Conservation (phyloP, 2,113 vertebrate genomes). For the Silurus asotus region DNA sequence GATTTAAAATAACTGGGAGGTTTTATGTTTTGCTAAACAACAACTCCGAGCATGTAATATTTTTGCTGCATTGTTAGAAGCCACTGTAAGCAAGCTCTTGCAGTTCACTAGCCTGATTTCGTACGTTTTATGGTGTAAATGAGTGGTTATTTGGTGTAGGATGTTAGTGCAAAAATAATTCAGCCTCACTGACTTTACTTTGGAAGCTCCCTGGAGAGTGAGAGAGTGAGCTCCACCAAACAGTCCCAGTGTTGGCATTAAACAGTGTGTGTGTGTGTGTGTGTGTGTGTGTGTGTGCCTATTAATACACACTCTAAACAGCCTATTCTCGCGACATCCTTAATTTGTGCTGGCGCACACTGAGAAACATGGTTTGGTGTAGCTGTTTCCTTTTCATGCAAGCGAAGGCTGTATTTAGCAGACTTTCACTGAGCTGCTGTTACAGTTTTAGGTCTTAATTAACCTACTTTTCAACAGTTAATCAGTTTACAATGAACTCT, state of each 20-base stretch:
- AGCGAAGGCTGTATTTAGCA: not conserved
- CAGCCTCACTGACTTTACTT: slow-evolving; percentile 1
- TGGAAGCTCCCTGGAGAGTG: slow-evolving; percentile 13
- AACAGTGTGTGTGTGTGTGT: not conserved
- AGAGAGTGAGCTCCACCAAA: not conserved
- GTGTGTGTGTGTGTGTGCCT: not conserved
- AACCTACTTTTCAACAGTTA: slow-evolving; percentile 6
- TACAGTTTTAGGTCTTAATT: not conserved
- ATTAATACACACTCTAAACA: slow-evolving; percentile 9
- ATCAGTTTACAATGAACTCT: slow-evolving; percentile 2
- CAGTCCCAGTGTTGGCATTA: slow-evolving; percentile 1
- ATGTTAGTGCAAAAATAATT: slow-evolving; percentile 43
- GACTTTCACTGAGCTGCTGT: not conserved
- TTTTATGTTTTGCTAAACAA: not conserved
- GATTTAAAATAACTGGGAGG: not conserved
- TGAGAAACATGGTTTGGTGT: not conserved
- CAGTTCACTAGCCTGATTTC: not conserved
- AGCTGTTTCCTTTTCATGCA: not conserved
- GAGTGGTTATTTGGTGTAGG: slow-evolving; percentile 16
- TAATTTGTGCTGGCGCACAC: slow-evolving; percentile 8
- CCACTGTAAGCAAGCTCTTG: not conserved
- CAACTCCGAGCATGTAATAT: not conserved
- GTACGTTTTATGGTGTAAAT: not conserved
- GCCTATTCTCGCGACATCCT: not conserved
- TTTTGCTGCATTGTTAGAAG: not conserved